These are phyloP conservation scores for Napeogenes inachia DNA, from an alignment of 2,888 invertebrate species.

Conservation along the genomic window DNA sequence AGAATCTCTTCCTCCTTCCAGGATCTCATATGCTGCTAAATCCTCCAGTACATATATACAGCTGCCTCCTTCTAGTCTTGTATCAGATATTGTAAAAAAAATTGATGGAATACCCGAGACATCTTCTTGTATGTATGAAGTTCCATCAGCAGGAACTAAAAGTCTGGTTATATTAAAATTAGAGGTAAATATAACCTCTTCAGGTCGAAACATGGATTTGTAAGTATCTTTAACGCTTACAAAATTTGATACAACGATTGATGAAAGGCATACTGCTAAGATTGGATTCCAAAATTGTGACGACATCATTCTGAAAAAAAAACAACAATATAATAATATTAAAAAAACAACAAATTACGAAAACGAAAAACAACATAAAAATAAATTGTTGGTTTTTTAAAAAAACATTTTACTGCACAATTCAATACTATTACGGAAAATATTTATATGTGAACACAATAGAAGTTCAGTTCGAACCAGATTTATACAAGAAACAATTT, in stretches of 20 bases:
- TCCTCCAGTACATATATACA: slow-evolving; percentile 63
- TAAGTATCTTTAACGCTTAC: slow-evolving; percentile 21
- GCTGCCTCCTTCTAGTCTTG: slow-evolving; percentile 49
- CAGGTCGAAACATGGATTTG: slow-evolving; percentile 43
- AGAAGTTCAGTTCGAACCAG: no score
- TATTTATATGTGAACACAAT: no score
- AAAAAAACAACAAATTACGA: no score
- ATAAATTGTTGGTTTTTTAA: no score
- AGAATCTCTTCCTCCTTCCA: slow-evolving; percentile 58
- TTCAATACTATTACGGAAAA: no score
- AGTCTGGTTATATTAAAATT: slow-evolving; percentile 52
- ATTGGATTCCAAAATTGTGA: background rate
- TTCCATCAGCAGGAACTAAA: slow-evolving; percentile 50
- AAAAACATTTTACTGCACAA: no score
- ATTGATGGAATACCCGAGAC: slow-evolving; percentile 51
- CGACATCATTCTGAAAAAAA: slow-evolving; percentile 19
- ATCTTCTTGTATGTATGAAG: slow-evolving; percentile 42
- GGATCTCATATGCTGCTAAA: slow-evolving; percentile 54
- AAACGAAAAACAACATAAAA: no score
- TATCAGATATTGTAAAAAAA: slow-evolving; percentile 54
- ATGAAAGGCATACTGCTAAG: slow-evolving; percentile 8
- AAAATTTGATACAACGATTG: slow-evolving; percentile 10
- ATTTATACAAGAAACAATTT: no score
- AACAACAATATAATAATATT: background rate
- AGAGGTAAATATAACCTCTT: slow-evolving; percentile 54